These are phyloP conservation scores for Hippocampus zosterae DNA, from an alignment of 2,113 vertebrate species.

Conservation along the genomic window DNA sequence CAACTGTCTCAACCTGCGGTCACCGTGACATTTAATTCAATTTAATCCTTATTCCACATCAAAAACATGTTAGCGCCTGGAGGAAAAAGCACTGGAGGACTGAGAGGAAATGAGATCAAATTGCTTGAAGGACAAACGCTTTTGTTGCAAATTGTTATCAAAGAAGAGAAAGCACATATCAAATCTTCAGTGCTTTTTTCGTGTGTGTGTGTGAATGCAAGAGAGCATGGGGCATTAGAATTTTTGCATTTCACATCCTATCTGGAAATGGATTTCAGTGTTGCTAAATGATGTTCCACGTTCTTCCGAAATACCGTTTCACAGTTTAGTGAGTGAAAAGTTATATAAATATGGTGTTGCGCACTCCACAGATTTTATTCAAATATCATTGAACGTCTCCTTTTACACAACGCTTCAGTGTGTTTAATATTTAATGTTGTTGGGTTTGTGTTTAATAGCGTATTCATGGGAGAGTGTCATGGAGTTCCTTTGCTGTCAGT, in stretches of 20 bases:
- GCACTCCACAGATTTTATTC: slow-evolving; percentile 9
- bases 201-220: background rate
- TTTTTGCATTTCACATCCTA: slow-evolving; percentile 13
- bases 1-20: background rate
- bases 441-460: slow-evolving; percentile 17
- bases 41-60: background rate
- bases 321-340: slow-evolving; percentile 3
- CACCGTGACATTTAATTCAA: slow-evolving; percentile 1
- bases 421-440: slow-evolving; percentile 1
- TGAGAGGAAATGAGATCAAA: background rate
- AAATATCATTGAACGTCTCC: slow-evolving; percentile 2
- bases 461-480: slow-evolving; percentile 6
- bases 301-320: slow-evolving; percentile 14
- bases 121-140: background rate
- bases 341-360: slow-evolving; percentile 32
- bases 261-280: slow-evolving; percentile 26
- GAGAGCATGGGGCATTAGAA: background rate
- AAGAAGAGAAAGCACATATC: background rate
- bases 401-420: background rate
- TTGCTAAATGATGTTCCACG: slow-evolving; percentile 14
- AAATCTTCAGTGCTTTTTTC: background rate
- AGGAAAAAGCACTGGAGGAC: background rate
- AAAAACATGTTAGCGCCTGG: background rate
- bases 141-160: background rate
- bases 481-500: slow-evolving; percentile 10